Evolutionary conservation across 2,113 vertebrate genomes (phyloP).

Genomic region (Canis aureus): DNA sequence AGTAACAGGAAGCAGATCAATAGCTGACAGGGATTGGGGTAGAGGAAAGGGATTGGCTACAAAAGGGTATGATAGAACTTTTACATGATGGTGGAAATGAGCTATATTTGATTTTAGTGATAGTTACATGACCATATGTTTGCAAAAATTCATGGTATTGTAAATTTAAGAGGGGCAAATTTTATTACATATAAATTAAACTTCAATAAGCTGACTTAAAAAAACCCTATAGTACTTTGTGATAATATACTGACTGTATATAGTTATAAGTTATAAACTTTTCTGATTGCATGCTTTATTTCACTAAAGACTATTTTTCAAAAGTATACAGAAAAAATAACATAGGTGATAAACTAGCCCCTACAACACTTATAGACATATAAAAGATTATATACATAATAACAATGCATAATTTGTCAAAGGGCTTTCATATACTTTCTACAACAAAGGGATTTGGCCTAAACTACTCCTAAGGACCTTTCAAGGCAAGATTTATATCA

Average conservation of each 20-base stretch:
- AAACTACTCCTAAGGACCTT: not conserved
- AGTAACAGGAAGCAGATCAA: not conserved
- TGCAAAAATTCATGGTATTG: not conserved
- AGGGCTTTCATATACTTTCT: slow-evolving; percentile 5
- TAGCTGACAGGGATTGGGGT: not conserved
- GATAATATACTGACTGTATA: not conserved
- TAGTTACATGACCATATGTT: not conserved
- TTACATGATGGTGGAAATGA: not conserved
- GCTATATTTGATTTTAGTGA: not conserved
- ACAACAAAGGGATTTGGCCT: not conserved
- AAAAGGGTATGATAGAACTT: not conserved
- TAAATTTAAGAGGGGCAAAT: not conserved
- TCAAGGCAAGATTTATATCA: not conserved
- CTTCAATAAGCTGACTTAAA: not conserved
- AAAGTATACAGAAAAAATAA: not conserved
- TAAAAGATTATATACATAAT: not conserved
- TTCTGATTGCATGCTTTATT: not conserved
- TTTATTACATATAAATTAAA: not conserved
- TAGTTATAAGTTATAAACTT: not conserved
- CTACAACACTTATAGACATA: not conserved
- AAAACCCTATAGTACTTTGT: not conserved
- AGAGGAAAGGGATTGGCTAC: not conserved
- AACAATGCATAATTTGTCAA: slow-evolving; percentile 3
- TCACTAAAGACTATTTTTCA: not conserved
- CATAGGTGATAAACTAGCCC: not conserved